A percentile compares a stretch with the other conserved stretches of the same genome.
phyloP scores from a whole-genome alignment of 1,140 invertebrate genomes.

The Hyles euphorbiae region DNA sequence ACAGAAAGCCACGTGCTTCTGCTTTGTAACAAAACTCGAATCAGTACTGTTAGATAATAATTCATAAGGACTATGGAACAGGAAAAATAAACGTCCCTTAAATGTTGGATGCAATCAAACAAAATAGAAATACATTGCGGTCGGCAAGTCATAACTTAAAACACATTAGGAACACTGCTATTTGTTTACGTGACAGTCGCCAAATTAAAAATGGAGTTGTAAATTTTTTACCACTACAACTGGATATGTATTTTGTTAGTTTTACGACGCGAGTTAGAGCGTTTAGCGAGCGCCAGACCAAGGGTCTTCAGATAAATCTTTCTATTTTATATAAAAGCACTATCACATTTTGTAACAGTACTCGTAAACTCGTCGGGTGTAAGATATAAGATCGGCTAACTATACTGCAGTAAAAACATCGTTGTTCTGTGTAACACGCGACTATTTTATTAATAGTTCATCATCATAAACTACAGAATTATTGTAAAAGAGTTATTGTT shows the following conservation, averaged over 20 bases:
- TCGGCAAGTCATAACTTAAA: too few species aligned
- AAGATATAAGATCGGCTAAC: conserved; percentile 16
- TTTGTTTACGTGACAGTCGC: background rate
- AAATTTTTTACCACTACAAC: conserved; percentile 19
- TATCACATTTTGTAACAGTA: conserved; percentile 18
- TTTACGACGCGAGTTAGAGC: conserved; percentile 12
- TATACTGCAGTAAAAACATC: conserved; percentile 4
- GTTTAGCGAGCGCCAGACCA: conserved; percentile 8
- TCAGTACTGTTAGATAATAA: too few species aligned
- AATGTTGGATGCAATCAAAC: too few species aligned
- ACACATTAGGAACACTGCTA: too few species aligned
- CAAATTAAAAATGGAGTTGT: conserved; percentile 9
- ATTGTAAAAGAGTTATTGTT: background rate
- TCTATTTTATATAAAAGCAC: conserved; percentile 24
- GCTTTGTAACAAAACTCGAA: too few species aligned
- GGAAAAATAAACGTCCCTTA: too few species aligned
- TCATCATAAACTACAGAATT: too few species aligned
- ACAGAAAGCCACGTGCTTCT: too few species aligned
- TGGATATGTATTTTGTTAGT: conserved; percentile 11
- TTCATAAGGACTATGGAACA: too few species aligned
- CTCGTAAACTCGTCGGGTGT: conserved; percentile 17
- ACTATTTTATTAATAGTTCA: too few species aligned
- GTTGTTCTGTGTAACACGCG: too few species aligned
- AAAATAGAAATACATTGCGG: too few species aligned
- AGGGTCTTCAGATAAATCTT: conserved; percentile 9